Percentiles rank a stretch among this genome's conserved stretches.
Conservation (phyloP, 2,888 invertebrate genomes). For the Timema cristinae region DNA sequence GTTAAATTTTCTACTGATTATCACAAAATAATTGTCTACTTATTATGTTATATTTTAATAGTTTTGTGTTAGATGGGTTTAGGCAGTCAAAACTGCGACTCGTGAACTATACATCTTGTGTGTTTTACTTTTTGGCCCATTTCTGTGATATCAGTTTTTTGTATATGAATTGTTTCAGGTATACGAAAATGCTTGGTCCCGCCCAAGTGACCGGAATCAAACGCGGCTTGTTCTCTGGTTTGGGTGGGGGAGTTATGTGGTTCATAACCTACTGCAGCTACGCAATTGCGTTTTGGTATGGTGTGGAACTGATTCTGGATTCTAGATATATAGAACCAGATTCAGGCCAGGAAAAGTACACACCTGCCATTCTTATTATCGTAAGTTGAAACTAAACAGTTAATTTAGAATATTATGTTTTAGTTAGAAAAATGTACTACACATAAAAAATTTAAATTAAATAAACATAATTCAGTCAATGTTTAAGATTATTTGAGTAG, state of each 20-base stretch:
- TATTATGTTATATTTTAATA: no score
- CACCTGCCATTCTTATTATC: constrained; percentile 38
- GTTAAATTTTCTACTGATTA: no score
- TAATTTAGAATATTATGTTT: not conserved
- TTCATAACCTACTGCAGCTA: constrained; percentile 42
- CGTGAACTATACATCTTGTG: no score
- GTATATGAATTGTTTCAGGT: constrained; percentile 34
- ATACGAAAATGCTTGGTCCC: constrained; percentile 33
- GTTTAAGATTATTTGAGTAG: no score
- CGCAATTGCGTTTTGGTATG: constrained; percentile 47
- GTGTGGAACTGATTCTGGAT: constrained; percentile 42
- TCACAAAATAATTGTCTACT: no score
- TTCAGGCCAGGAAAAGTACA: constrained; percentile 36
- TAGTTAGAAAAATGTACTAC: not conserved
- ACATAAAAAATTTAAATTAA: not conserved
- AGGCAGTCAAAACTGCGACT: no score
- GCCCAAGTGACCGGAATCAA: constrained; percentile 35
- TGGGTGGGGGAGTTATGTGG: constrained; percentile 40
- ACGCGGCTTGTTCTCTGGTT: constrained; percentile 37
- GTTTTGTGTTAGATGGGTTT: no score
- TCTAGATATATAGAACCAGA: constrained; percentile 28
- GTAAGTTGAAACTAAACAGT: constrained; percentile 34
- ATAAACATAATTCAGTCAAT: no score
- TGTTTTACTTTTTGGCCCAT: no score
- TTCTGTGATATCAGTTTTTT: no score